Base-by-base conservation (phyloP, 2,888 invertebrate genomes). In the Hymenopus coronatus region DNA sequence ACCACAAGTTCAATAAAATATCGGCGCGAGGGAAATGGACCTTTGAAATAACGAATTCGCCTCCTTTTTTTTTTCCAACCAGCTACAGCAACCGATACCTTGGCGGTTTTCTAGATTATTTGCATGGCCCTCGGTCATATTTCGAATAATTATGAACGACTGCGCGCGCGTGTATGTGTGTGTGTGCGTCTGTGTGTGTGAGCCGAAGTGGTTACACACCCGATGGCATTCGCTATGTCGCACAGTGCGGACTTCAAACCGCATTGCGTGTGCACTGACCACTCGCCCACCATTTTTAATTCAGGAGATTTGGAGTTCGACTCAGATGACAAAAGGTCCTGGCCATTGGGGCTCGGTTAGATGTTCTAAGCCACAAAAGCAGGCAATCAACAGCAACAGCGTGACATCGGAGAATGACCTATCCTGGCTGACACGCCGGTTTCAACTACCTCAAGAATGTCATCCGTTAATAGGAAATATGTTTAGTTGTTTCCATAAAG, bases 1-100 rank as follows among this genome's bases (percentile, higher is more conserved):
- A 87, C 87, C 87, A 82, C 87, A 87, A 87, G 87, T 87, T 87
- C 87, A 87, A 87, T 87, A 87, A 87, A 87, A 87, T 87, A 87
- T 87, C 87, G 87, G 87, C 87, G 87, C 87, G 87, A 82, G 87
- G 87, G 87, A 87, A 82, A 87, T 87, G 87, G 82, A 87, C 87
- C 87, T 87, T 87, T 87, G 87, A 82, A 87, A 87, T 87, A 87
- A 87, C 87, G 87, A 87, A 87, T 87, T 82, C 82, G 33, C 82
- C 82, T 82, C 27, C 30, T 86, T 86, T 87, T 81, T 86, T 28
- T 46, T 33, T 87, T 82, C 82, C 33, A 82, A 87, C 30, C 87
- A 82, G 33, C 28, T n/a, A 82, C 82, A 33, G 33, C 82, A 33
- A 82, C 82, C 82, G 82, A 87, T 82, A 82, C 87, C 87, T 87